Conservation (phyloP, 2,797 vertebrate species). For the Micropoecilia bifurca region DNA sequence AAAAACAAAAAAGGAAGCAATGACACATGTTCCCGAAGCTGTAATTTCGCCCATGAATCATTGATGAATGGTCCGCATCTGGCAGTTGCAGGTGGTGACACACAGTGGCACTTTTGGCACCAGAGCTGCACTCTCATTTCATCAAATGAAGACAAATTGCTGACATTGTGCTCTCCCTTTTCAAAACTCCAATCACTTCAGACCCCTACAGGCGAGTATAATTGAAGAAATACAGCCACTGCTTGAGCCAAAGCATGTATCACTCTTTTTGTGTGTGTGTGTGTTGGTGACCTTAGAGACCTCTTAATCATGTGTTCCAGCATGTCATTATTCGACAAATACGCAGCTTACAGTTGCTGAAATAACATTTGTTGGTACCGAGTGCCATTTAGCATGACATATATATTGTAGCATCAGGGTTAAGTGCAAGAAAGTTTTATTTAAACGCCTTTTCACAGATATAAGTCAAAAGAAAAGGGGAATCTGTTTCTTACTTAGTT, state of each 20-base stretch:
- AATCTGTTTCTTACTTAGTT: not conserved
- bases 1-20: slow-evolving; percentile 8
- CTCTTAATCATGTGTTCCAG: slow-evolving; percentile 6
- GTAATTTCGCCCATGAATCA: slow-evolving; percentile 66
- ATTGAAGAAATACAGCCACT: slow-evolving; percentile 25
- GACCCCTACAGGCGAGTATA: slow-evolving; percentile 18
- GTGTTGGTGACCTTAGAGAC: slow-evolving; percentile 4
- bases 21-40: slow-evolving; percentile 53
- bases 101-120: slow-evolving; percentile 33
- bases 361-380: not conserved
- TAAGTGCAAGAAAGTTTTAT: not conserved
- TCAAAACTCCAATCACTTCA: slow-evolving; percentile 51
- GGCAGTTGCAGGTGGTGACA: slow-evolving; percentile 48
- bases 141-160: slow-evolving; percentile 63
- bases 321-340: slow-evolving; percentile 8
- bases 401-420: not conserved
- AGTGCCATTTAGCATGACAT: not conserved
- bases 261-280: slow-evolving; percentile 11
- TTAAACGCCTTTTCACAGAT: not conserved
- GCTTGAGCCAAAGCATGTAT: slow-evolving; percentile 18
- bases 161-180: slow-evolving; percentile 43
- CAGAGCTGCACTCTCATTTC: slow-evolving; percentile 54
- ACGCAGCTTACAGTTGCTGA: not conserved
- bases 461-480: not conserved
- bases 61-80: slow-evolving; percentile 59